Base-by-base conservation (phyloP, 2,888 invertebrate species). In the Dasysyrphus albostriatus region DNA sequence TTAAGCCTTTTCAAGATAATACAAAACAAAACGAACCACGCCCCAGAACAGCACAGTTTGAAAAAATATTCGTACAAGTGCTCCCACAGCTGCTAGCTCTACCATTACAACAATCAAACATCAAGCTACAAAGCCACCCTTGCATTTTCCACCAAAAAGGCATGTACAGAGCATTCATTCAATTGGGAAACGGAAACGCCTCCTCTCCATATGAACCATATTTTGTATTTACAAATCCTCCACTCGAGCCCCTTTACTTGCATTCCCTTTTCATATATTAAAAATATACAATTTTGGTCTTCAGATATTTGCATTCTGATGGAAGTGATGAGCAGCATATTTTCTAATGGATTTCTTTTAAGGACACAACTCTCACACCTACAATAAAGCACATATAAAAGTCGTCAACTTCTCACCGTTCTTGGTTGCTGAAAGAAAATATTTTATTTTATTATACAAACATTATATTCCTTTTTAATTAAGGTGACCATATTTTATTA, bases 171-270 rank as follows among this genome's bases (percentile, higher is more conserved):
- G 82, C 85, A 87, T 74, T 77, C 82, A 76, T 59, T 74, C 73
- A 77, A 81, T 85, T 85, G 54, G 77, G 85, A 74, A 82, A 82
- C 85, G 77, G 85, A 74, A 82, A 82, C 85, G 82, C 85, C 81
- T 82, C 54, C 74, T 78, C 63, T 78, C 74, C 58, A 47, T 39
- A 75, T 65, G 58, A 70, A 78, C 59, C 72, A 74, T 70, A 77
- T 80, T 81, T 39, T 39, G 2, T 16, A 59, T 32, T 16, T 19
- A 74, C 51, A 72, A 78, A 56, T 34, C 51, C 47, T 32, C 58
- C 49, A 67, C 73, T 61, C 32, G 29, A 74, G 24, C 24, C 47
- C 54, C 69, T 47, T 56, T 58, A 80, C 44, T 65, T 72, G 70
- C 83, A 72, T 58, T 67, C 72, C 19, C 51, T 61, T 72, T 76